These are phyloP conservation scores for Eubucco bourcierii DNA, from an alignment of 2,113 vertebrate genomes.

Conservation along the genomic window DNA sequence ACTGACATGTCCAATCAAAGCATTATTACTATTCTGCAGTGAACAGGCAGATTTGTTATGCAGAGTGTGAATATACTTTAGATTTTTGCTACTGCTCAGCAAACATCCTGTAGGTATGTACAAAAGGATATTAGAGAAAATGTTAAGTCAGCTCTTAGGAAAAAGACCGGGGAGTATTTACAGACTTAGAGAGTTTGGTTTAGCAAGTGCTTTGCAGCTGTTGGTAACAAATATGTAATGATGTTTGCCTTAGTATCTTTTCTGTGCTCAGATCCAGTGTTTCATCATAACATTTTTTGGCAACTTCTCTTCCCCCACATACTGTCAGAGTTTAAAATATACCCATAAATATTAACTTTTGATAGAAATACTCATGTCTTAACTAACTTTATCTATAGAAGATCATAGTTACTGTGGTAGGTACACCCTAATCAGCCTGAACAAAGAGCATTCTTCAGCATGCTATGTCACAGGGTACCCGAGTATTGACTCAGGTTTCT, in stretches of 20 bases:
- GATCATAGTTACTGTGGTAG: not conserved
- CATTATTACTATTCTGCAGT: slow-evolving; percentile 24
- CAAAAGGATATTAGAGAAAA: slow-evolving; percentile 7
- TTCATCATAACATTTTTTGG: not conserved
- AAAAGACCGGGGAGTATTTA: not conserved
- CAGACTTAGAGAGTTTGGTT: not conserved
- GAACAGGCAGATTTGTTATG: slow-evolving; percentile 47
- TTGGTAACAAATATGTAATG: not conserved
- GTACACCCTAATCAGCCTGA: not conserved
- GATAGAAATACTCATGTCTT: not conserved
- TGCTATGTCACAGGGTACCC: not conserved
- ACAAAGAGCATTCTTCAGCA: not conserved
- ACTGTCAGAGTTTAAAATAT: no score
- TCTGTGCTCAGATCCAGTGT: not conserved
- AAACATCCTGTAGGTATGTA: slow-evolving; percentile 14
- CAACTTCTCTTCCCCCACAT: not conserved
- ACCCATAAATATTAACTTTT: not conserved
- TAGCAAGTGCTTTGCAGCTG: not conserved
- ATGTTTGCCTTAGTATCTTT: not conserved
- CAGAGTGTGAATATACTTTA: not conserved
- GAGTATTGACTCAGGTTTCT: not conserved
- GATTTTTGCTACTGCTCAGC: slow-evolving; percentile 32
- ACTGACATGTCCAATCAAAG: not conserved
- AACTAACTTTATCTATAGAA: not conserved
- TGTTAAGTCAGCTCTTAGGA: slow-evolving; percentile 30